These are phyloP conservation scores for Tethya wilhelma DNA, from an alignment of 37 sponge, comb jelly and placozoan genomes.

Conservation along the genomic window DNA sequence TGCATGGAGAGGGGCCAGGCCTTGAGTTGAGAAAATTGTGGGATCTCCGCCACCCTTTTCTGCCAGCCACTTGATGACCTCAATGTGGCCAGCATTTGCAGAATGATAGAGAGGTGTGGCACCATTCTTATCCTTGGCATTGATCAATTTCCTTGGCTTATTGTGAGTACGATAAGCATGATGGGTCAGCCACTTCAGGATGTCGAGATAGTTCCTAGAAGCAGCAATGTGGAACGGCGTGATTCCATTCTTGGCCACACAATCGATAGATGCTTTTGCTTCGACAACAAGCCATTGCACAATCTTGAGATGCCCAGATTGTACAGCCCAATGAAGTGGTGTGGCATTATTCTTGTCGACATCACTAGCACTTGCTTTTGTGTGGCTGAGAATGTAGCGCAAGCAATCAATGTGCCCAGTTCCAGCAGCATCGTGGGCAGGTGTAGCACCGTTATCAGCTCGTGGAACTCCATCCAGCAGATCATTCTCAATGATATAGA, in stretches of 20 bases:
- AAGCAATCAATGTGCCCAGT: slow-evolving; percentile 88
- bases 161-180: slow-evolving; percentile 50
- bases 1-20: slow-evolving; percentile 85
- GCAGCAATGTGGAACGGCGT: slow-evolving; percentile 89
- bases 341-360: slow-evolving; percentile 78
- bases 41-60: slow-evolving; percentile 87
- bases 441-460: slow-evolving; percentile 88
- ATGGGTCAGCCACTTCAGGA: slow-evolving; percentile 66
- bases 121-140: slow-evolving; percentile 82
- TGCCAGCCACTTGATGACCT: slow-evolving; percentile 79
- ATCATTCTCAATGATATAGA: slow-evolving; percentile 76
- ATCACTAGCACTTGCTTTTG: slow-evolving; percentile 73
- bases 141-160: slow-evolving; percentile 62
- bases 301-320: slow-evolving; percentile 74
- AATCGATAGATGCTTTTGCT: slow-evolving; percentile 72
- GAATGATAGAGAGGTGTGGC: slow-evolving; percentile 91
- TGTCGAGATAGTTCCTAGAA: slow-evolving; percentile 73
- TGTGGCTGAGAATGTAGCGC: slow-evolving; percentile 77
- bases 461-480: slow-evolving; percentile 50
- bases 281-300: slow-evolving; percentile 80
- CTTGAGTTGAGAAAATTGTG: slow-evolving; percentile 60
- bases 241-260: slow-evolving; percentile 66
- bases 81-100: slow-evolving; percentile 77
- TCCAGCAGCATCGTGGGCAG: slow-evolving; percentile 96
- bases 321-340: slow-evolving; percentile 94